Conservation (phyloP, 23 tunicate genomes). For the Phallusia fumigata region DNA sequence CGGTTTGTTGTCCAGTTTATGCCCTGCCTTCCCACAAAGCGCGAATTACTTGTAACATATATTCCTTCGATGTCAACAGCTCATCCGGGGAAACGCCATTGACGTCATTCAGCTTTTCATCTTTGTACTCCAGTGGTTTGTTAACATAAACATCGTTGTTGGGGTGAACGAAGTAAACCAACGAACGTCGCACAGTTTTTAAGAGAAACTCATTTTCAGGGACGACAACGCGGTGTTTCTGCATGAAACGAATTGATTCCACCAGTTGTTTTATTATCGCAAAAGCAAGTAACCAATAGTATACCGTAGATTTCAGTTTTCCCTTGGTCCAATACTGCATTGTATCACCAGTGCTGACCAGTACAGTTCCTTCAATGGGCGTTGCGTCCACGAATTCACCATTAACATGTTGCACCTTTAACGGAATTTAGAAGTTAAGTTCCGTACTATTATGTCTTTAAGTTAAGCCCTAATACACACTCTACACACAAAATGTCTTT, state of each 20-base stretch:
- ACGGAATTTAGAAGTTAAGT: too few relatives aligned
- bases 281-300: too few relatives aligned
- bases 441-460: too few relatives aligned
- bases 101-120: not conserved
- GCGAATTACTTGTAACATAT: not conserved
- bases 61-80: not conserved
- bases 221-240: not conserved
- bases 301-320: constrained; percentile 19
- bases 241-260: not conserved
- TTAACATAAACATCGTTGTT: constrained; percentile 35
- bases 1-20: not conserved
- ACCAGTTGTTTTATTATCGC: too few relatives aligned
- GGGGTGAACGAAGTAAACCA: constrained; percentile 42
- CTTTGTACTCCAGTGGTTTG: constrained; percentile 12
- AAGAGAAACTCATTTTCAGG: not conserved
- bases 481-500: too few relatives aligned
- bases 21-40: not conserved
- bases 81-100: not conserved
- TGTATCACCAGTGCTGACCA: constrained; percentile 18
- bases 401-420: not conserved
- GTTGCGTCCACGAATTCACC: constrained; percentile 16
- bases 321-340: constrained; percentile 19
- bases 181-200: constrained; percentile 23
- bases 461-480: too few relatives aligned
- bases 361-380: constrained; percentile 7